Evolutionary conservation across 2,113 vertebrate species (phyloP), one percentile per base, ranked within the genome.

Genomic region (Triplophysa dalaica): DNA sequence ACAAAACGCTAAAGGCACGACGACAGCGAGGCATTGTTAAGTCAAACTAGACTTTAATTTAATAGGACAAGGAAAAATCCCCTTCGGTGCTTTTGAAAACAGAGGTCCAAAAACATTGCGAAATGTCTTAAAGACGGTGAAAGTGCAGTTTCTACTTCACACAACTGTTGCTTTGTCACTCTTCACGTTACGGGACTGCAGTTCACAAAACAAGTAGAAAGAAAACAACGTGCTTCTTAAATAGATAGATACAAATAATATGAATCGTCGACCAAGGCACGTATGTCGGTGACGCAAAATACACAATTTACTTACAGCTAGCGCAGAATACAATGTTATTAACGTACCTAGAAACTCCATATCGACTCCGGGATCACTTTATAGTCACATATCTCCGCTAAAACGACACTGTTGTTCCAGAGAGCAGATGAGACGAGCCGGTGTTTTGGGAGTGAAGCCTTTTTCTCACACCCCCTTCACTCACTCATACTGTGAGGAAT

Each of bases 341-440:
- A 72, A 76, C 88, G 93, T 93, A 96, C 94, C 94, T 92, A 92
- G 3, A 82, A 86, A 78, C 76, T 94, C 91, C 93, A 94, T 38
- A 52, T 81, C 70, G 0, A 73, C 21, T 50, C 45, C 50, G 12
- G 52, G 48, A n/a, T 48, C 54, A 29, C 8, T 29, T 58, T 50
- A 33, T 12, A 67, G 12, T 74, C 68, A 83, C 75, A 80, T 79
- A 45, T 24, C 56, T 70, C 43, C 43, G 17, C 29, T 21, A 22
- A 48, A 13, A 68, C 14, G 19, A 69, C 24, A 29, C 13, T 7
- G 24, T 43, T 19, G 29, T n/a, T n/a, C n/a, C 29, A 33, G 21
- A 68, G 17, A 69, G 16, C 11, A 60, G 52, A 41, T 22, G 29
- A 63, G 45, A 5, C 1, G 70, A 67, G 74, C 52, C 73, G 50